Evolutionary conservation across 2,888 invertebrate genomes (phyloP), one percentile per base, ranked within the genome.

Genomic region (Aethes cnicana): DNA sequence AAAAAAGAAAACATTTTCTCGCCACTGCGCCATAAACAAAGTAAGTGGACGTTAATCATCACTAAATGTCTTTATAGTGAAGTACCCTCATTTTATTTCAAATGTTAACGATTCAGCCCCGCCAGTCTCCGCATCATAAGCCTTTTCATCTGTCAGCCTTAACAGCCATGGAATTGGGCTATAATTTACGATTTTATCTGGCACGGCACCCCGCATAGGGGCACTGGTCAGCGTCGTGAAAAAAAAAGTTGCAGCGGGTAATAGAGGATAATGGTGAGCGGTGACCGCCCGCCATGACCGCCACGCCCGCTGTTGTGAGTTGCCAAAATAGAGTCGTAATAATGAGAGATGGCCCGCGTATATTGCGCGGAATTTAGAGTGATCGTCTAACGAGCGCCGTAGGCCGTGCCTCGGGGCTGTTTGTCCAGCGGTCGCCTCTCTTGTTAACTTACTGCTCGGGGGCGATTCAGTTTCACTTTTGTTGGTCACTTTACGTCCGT

Each of bases 171-270:
- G 84, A 87, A 89, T 87, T 87, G 88, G 88, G 86, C 85, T 86
- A 85, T 89, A 88, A 89, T 89, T 89, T 89, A 89, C 81, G 86
- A 89, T 88, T 84, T 87, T 87, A 89, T 89, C 88, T 85, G 77
- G 67, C 49, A 66, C 64, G 77, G 77, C 77, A 79, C 82, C 81
- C 81, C 69, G 76, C 81, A 88, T 87, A 81, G 85, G 88, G 88
- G 88, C 80, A 82, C 78, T 72, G 84, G 82, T 83, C 83, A 83
- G 78, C 68, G 71, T 73, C 75, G 75, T 73, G 67, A 72, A 76
- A 84, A 84, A n/a, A n/a, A 85, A 86, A 78, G 72, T 67, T 69
- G 67, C 72, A 75, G 60, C 68, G 67, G 69, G 74, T 70, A 74
- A 72, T 74, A 76, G 70, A 77, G 69, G 68, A 74, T 79, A 82